A percentile compares a stretch with the other conserved stretches of the same genome.
phyloP scores from a whole-genome alignment of 1,140 invertebrate genomes.

The Aradophagus sp. region DNA sequence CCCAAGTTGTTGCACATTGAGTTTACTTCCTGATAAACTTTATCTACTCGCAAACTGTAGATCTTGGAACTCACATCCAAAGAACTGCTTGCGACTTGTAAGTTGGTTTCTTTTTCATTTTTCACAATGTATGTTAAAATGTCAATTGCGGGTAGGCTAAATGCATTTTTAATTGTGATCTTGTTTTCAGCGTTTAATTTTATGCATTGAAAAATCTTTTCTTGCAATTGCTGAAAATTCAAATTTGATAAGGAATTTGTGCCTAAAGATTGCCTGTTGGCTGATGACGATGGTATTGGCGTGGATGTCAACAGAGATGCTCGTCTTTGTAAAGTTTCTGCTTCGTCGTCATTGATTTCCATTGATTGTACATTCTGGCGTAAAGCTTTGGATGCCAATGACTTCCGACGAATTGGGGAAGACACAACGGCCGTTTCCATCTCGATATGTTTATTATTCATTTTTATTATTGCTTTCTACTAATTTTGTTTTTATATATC shows the following conservation, averaged over 20 bases:
- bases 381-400: constrained; percentile 2
- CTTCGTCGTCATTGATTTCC: constrained; percentile 30
- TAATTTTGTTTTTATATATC: no score
- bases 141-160: constrained; percentile 87
- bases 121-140: constrained; percentile 84
- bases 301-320: constrained; percentile 15
- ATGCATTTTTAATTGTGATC: constrained; percentile 89
- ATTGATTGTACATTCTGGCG: not conserved
- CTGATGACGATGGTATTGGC: not conserved
- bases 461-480: not conserved
- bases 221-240: constrained; percentile 65
- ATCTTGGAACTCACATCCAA: constrained; percentile 88
- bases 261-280: constrained; percentile 16
- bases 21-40: constrained; percentile 83
- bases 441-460: not conserved
- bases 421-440: not conserved
- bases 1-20: constrained; percentile 82
- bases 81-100: constrained; percentile 85
- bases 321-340: constrained; percentile 12
- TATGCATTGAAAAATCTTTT: constrained; percentile 78
- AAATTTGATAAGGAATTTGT: constrained; percentile 4
- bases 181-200: constrained; percentile 81
- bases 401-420: constrained; percentile 35
- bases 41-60: constrained; percentile 86
- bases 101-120: constrained; percentile 80